Evolutionary conservation across 2,797 vertebrate species (phyloP), one percentile per base, ranked within the genome.

Genomic region (Argentina silus): DNA sequence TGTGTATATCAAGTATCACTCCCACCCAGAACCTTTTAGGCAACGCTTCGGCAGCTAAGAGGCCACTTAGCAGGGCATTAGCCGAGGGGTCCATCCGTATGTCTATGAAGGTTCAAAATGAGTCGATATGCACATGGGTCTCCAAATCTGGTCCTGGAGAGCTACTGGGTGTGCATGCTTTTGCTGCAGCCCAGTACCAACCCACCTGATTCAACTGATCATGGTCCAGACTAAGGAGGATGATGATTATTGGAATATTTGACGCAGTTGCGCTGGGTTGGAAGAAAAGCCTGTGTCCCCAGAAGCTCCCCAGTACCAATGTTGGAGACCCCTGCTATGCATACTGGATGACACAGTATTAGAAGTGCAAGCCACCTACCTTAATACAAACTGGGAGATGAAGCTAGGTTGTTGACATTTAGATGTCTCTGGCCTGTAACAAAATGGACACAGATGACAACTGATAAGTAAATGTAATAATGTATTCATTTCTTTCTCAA

Each of bases 291-390:
- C 27, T 36, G 27, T 36, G 27, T 36, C 1, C 27, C 1, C 27
- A 36, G 27, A 36, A 36, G 27, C 27, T 2, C 27, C 4, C 27
- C 27, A 36, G 27, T 36, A 36, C 27, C 27, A 36, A 36, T 36
- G 27, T 36, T 36, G 27, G 27, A 36, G 27, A 36, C 27, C 27
- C 27, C 1, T 36, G 27, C 27, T 36, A 60, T 23, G 7, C 17
- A 27, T 23, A 36, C 57, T 36, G 12, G 8, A 36, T 10, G 11
- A 23, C 3, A 23, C 12, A 5, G 56, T 11, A 11, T 59, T 19
- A 59, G 19, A 11, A 59, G 21, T 23, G 1, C 21, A 60, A 60
- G 45, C 19, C 64, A 67, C 64, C 45, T 67, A 67, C 64, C 47
- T 67, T 27, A 67, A 36, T 36, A 36, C 21, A 27, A 27, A 45